Evolutionary conservation across 2,797 vertebrate genomes (phyloP), one percentile per base, ranked within the genome.

Genomic region (Acanthopagrus latus): DNA sequence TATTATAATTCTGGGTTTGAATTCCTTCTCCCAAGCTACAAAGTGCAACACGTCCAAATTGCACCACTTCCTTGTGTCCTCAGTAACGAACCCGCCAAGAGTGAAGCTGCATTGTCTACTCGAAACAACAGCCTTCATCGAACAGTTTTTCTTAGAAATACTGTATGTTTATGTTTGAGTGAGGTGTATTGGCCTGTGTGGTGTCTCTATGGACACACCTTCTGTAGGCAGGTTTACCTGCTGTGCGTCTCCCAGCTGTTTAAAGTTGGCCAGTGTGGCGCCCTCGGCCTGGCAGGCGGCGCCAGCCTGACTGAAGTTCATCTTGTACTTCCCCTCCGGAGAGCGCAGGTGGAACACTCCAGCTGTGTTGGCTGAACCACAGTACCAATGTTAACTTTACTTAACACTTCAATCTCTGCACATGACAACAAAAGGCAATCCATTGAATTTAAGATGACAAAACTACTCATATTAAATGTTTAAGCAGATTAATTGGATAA

Each of bases 341-440:
- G 97, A 96, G 76, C 96, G 96, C 78, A 98, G 92, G 69, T 97
- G 97, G 80, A 97, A 99, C 46, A 99, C 96, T 0, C 98, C 98
- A 0, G 95, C 97, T 2, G 92, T 96, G 82, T 96, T 97, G 79
- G 95, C 98, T 99, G 89, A 84, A 91, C 84, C 69, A 71, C 29
- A 59, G 82, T 8, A 72, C 44, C 18, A 11, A 56, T 0, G 59
- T 75, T 57, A 82, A 11, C 48, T 64, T 33, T 41, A 43, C 9
- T 41, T 2, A 54, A 51, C 16, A 4, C 23, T 44, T 54, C 6
- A 7, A 44, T 54, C 11, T 54, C 10, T 21, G 27, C 1, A 2
- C 2, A 20, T 50, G 50, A 44, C 51, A 51, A 71, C 14, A 48
- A 60, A 57, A 58, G 27, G 9, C 14, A 33, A 17, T 38, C 10